A percentile compares a stretch with the other conserved stretches of the same genome.
Conservation (phyloP, 2,888 invertebrate genomes). For the Drosophila mulleri region DNA sequence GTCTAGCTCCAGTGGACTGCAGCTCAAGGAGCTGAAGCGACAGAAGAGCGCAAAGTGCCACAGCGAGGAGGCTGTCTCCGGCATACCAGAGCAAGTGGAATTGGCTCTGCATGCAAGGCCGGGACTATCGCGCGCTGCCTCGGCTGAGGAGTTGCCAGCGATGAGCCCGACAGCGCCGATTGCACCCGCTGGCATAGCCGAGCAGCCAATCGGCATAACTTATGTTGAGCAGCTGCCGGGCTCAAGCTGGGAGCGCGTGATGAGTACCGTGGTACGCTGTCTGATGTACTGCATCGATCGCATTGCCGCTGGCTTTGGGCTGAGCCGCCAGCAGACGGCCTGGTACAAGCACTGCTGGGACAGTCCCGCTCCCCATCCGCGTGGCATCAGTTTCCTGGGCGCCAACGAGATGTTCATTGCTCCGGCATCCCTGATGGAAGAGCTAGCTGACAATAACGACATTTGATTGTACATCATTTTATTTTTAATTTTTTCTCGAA, state of each 20-base stretch:
- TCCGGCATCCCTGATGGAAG: background rate
- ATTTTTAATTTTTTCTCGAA: background rate
- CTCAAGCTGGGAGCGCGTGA: slow-evolving; percentile 11
- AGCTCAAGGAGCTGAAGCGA: too few relatives aligned
- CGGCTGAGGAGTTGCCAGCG: background rate
- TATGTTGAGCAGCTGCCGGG: background rate
- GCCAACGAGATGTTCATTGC: background rate
- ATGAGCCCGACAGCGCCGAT: background rate
- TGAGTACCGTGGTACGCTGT: slow-evolving; percentile 19
- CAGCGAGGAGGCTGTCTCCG: background rate
- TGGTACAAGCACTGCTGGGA: slow-evolving; percentile 69
- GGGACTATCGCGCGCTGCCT: background rate
- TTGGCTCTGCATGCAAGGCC: slow-evolving; percentile 15
- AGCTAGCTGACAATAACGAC: background rate
- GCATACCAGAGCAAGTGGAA: slow-evolving; percentile 20
- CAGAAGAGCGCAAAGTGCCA: background rate
- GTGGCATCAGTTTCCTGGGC: slow-evolving; percentile 4
- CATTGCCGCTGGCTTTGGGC: slow-evolving; percentile 53
- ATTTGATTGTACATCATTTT: background rate
- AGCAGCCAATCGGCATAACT: background rate
- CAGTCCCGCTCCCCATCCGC: slow-evolving; percentile 31
- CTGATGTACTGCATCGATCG: slow-evolving; percentile 27
- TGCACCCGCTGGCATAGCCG: background rate
- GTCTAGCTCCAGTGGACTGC: slow-evolving; percentile 8
- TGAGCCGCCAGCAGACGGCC: slow-evolving; percentile 41